Conservation (phyloP, 2,888 invertebrate species). For the Hypsopygia costalis region DNA sequence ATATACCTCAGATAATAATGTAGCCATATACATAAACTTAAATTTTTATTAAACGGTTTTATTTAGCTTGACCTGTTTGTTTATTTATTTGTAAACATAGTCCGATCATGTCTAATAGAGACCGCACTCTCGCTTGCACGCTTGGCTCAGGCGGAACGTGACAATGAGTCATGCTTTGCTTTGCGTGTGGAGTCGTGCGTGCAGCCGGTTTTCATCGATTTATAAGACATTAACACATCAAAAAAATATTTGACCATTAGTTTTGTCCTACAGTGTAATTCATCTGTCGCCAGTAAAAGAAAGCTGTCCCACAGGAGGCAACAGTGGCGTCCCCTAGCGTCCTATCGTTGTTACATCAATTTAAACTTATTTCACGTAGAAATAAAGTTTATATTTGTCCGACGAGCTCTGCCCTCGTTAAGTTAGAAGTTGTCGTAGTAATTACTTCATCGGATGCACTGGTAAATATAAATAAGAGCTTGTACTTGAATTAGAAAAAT, state of each 20-base stretch:
- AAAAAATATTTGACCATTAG: neutral
- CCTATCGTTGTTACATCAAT: neutral
- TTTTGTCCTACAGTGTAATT: constrained; percentile 5
- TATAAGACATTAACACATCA: too few relatives aligned
- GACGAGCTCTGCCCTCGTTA: neutral
- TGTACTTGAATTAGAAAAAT: neutral
- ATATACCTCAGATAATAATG: too few relatives aligned
- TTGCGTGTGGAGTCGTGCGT: too few relatives aligned
- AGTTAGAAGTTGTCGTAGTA: neutral
- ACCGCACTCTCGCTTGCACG: too few relatives aligned
- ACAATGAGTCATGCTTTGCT: too few relatives aligned
- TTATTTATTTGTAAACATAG: too few relatives aligned
- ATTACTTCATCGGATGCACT: constrained; percentile 5
- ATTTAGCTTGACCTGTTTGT: too few relatives aligned
- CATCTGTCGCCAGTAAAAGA: constrained; percentile 10
- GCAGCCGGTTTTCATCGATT: too few relatives aligned
- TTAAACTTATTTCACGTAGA: neutral
- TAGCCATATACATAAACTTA: too few relatives aligned
- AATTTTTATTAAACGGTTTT: too few relatives aligned
- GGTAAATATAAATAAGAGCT: constrained; percentile 4
- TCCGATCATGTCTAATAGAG: too few relatives aligned
- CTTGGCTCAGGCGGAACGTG: too few relatives aligned
- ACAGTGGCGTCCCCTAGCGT: constrained; percentile 10
- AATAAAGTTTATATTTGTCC: neutral
- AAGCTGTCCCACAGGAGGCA: constrained; percentile 11